Evolutionary conservation across 2,888 invertebrate genomes (phyloP).

Genomic region (Apotomis capreana): DNA sequence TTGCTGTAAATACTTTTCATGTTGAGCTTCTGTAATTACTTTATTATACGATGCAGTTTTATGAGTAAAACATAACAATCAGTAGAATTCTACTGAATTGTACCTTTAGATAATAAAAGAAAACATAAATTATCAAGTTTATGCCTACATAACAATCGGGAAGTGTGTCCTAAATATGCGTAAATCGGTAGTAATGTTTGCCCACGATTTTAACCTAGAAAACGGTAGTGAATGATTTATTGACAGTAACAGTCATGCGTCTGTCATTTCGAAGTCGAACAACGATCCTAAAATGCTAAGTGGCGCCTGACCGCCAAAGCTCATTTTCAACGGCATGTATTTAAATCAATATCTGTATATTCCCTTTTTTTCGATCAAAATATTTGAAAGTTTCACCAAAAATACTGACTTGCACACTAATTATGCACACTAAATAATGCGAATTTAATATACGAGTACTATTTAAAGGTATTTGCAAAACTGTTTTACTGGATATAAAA

Average conservation of each 20-base stretch:
- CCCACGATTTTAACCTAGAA: background rate
- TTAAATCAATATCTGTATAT: too few species aligned
- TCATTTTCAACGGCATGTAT: background rate
- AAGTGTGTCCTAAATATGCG: background rate
- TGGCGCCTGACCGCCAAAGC: background rate
- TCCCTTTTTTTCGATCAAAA: too few species aligned
- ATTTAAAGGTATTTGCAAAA: too few species aligned
- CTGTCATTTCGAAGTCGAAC: background rate
- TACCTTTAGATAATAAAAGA: background rate
- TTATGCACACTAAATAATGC: too few species aligned
- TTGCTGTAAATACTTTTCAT: conserved; percentile 16
- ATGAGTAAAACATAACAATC: conserved; percentile 7
- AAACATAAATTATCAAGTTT: background rate
- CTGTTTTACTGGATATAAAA: too few species aligned
- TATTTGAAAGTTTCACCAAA: too few species aligned
- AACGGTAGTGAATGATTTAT: background rate
- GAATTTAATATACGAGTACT: too few species aligned
- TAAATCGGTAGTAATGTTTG: background rate
- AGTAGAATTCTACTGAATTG: background rate
- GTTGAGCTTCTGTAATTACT: conserved; percentile 10
- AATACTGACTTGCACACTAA: too few species aligned
- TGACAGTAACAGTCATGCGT: background rate
- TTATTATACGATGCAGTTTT: conserved; percentile 13
- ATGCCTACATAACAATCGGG: background rate
- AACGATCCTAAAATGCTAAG: background rate